A percentile compares a stretch with the other conserved stretches of the same genome.
Conservation (phyloP, 2,113 vertebrate genomes). For the Poicephalus meyeri region DNA sequence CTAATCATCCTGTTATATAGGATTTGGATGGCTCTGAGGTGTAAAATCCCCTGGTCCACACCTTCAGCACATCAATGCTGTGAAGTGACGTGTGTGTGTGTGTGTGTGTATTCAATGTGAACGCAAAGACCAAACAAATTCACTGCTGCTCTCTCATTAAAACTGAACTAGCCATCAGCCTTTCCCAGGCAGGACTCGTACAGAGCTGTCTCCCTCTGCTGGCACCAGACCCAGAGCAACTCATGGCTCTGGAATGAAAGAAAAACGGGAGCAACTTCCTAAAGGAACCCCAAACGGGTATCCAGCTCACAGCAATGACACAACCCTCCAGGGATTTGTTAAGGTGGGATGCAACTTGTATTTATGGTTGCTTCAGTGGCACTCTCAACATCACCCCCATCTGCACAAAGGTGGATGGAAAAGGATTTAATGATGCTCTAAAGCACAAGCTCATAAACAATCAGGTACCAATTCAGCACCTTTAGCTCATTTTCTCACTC, state of each 20-base stretch:
- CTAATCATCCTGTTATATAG: background rate
- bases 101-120: rapidly evolving
- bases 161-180: background rate
- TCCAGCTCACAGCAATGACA: background rate
- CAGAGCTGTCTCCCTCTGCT: conserved; percentile 29
- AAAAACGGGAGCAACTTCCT: background rate
- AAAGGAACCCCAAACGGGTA: background rate
- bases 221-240: background rate
- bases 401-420: background rate
- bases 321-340: rapidly evolving
- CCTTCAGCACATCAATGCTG: rapidly evolving
- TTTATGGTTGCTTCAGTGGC: rapidly evolving
- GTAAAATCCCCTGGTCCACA: background rate
- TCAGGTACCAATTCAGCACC: background rate
- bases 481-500: background rate
- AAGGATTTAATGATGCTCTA: background rate
- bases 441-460: background rate
- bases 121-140: background rate
- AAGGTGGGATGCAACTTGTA: background rate
- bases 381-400: background rate
- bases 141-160: background rate
- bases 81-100: rapidly evolving
- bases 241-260: background rate
- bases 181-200: background rate
- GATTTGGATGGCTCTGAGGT: background rate